Evolutionary conservation across 2,113 vertebrate genomes (phyloP), one percentile per base, ranked within the genome.

Genomic region (Prietella phreatophila): DNA sequence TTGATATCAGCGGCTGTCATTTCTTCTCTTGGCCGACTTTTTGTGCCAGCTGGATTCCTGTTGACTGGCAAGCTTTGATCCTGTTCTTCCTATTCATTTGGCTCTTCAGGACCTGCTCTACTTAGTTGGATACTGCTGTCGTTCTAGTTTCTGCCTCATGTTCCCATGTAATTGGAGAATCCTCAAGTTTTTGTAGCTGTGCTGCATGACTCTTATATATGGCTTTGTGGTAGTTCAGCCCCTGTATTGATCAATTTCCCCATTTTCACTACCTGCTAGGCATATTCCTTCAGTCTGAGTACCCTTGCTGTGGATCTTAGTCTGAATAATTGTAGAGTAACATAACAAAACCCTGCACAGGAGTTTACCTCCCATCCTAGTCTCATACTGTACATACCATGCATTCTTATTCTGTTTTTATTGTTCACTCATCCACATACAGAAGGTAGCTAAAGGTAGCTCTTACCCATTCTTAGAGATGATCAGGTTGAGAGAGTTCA

Each of bases 41-140:
- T n/a, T 53, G 53, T 20, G 53, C 53, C 78, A 36, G 30, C 30
- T 81, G 78, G 50, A 33, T 33, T 81, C 53, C 19, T 33, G 14
- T 56, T 30, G 78, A 56, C n/a, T 33, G 15, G n/a, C n/a, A 56
- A 53, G 73, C 75, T 53, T 79, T 79, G 75, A 79, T 79, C 75
- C 75, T 53, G 13, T 53, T 53, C 75, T 53, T 79, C 47, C 47
- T 17, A 53, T 15, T 79, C 75, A 53, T 13, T 53, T 27, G 75
- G 42, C 13, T 15, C 13, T 79, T 47, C 20, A 76, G 39, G 3
- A 25, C 39, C 75, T 25, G 75, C 27, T 42, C 11, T 78, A 27
- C 71, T 47, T 75, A 42, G 71, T 25, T 25, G 39, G 71, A 75
- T 47, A 47, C 47, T 75, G 36, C 36, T 75, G 36, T 13, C 36